Evolutionary conservation across 2,797 vertebrate genomes (phyloP).

Genomic region (Carduelis carduelis): DNA sequence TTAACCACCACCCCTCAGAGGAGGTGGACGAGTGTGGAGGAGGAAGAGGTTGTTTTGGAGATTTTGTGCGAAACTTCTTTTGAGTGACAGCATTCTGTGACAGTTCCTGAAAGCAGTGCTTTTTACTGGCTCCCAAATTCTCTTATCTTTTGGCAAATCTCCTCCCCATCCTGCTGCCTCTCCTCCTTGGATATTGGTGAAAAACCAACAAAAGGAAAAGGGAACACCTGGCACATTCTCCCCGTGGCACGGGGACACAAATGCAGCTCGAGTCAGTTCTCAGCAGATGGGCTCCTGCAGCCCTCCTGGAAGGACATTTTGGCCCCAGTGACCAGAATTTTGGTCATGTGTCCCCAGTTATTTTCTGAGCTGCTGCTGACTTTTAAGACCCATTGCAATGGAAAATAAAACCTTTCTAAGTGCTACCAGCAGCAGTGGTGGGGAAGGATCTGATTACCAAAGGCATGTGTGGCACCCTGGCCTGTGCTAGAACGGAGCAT

Average conservation of each 20-base stretch:
- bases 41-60: constrained; percentile 61
- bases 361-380: constrained; percentile 39
- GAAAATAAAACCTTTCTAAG: constrained; percentile 55
- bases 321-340: neutral
- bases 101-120: constrained; percentile 1
- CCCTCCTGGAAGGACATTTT: neutral
- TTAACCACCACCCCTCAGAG: constrained; percentile 55
- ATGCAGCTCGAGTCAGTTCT: neutral
- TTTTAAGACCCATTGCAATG: constrained; percentile 42
- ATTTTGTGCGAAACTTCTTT: constrained; percentile 14
- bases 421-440: neutral
- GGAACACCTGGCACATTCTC: neutral
- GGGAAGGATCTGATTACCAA: constrained; percentile 11
- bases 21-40: constrained; percentile 40
- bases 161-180: constrained; percentile 31
- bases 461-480: neutral
- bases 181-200: neutral
- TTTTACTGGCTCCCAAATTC: constrained; percentile 36
- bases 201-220: neutral
- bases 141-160: constrained; percentile 22
- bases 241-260: accelerated
- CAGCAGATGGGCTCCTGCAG: neutral
- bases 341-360: neutral
- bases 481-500: neutral
- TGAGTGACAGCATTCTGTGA: constrained; percentile 50